phyloP scores from a whole-genome alignment of 2,888 invertebrate genomes.

The Hirtodrosophila duncani region DNA sequence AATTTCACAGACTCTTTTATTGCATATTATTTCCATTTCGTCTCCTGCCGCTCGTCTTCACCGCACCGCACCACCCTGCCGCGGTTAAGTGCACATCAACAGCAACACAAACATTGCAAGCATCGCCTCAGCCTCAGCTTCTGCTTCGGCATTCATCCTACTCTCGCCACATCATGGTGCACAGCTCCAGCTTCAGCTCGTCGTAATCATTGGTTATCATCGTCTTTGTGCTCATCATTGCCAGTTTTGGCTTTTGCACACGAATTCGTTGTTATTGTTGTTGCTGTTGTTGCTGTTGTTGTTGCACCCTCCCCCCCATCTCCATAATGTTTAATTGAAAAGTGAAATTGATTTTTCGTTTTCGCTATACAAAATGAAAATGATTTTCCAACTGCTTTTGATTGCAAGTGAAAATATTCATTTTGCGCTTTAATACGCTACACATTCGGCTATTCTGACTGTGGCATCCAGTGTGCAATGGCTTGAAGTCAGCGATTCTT shows the following conservation, averaged over 20 bases:
- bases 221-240: background rate
- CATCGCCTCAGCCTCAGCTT: too few relatives aligned
- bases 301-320: constrained; percentile 11
- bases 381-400: background rate
- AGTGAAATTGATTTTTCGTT: constrained; percentile 61
- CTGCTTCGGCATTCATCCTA: too few relatives aligned
- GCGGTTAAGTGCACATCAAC: background rate
- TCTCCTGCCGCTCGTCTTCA: constrained; percentile 11
- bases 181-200: too few relatives aligned
- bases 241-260: background rate
- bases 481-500: too few relatives aligned
- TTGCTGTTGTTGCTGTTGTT: constrained; percentile 16
- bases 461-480: too few relatives aligned
- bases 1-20: constrained; percentile 57
- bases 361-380: background rate
- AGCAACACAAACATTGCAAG: too few relatives aligned
- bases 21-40: constrained; percentile 57
- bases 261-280: too few relatives aligned
- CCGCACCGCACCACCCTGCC: background rate
- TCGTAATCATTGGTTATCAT: constrained; percentile 1
- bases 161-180: too few relatives aligned
- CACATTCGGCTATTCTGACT: too few relatives aligned
- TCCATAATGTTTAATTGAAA: constrained; percentile 51
- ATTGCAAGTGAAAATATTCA: constrained; percentile 8
- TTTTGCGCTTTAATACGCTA: too few relatives aligned